Base-by-base conservation (phyloP, 2,797 vertebrate species). In the Hippoglossus hippoglossus region DNA sequence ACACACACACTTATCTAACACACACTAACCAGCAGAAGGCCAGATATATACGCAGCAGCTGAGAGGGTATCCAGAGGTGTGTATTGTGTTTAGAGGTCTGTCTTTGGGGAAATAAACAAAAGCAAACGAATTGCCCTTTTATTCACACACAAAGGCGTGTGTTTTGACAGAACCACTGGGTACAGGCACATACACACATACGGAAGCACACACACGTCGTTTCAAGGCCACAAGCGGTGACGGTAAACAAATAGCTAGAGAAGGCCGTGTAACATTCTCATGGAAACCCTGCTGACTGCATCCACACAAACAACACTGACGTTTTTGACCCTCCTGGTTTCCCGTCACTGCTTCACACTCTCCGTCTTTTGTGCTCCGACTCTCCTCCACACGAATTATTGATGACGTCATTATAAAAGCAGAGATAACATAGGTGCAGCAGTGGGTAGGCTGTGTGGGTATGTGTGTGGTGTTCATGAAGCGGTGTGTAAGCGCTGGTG, bases 81-180 rank as follows among this genome's bases (percentile, higher is more conserved):
- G 19, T 46, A 25, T n/a, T 44, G 53, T 70, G 82, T 75, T 78
- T 68, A 60, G 31, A 72, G 22, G 46, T 13, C 9, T 3, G 77
- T 74, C 72, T 80, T 71, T 31, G 34, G 64, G 80, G 75, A 83
- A 71, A 77, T 82, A 81, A 87, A 86, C 79, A 73, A 61, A 60
- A 67, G 56, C 22, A 75, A 83, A 84, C 83, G 3, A 80, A 87
- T 39, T 60, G 67, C 64, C 70, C 81, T n/a, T 62, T 59, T 63
- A 70, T 72, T 72, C 36, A 49, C 65, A 63, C 56, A 47, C 16
- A 59, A 7, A 19, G 60, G 12, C 6, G 12, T 55, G 12, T 0
- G 24, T 25, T 21, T 53, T 54, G 71, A 2, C 52, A 61, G 44
- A 36, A 51, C 49, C 58, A 51, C 51, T 25, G 54, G 25, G 55